Conservation (phyloP, 2,888 invertebrate genomes). For the Caenorhabditis imperialis region DNA sequence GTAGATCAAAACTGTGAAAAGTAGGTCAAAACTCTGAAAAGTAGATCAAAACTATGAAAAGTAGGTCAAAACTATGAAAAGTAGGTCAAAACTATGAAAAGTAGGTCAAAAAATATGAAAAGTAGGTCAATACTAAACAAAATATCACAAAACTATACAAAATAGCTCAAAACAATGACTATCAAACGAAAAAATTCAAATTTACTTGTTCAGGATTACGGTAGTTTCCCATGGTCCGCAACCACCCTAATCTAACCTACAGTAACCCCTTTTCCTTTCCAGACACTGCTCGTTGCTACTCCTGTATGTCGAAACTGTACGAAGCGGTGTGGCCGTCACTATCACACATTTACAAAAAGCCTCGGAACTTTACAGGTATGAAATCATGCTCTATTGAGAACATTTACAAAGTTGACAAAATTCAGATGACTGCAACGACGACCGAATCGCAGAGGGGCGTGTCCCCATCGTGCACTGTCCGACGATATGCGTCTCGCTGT, state of each 20-base stretch:
- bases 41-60: too few species aligned
- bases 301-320: conserved; percentile 77
- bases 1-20: too few species aligned
- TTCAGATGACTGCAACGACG: conserved; percentile 63
- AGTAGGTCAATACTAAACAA: too few species aligned
- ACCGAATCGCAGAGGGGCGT: conserved; percentile 50
- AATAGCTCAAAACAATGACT: too few species aligned
- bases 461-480: conserved; percentile 72
- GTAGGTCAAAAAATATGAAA: too few species aligned
- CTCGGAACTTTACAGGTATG: conserved; percentile 76
- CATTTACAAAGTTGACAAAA: neutral
- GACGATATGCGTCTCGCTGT: conserved; percentile 74
- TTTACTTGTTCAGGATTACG: too few species aligned
- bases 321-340: conserved; percentile 73
- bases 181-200: too few species aligned
- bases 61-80: too few species aligned
- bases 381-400: conserved; percentile 1
- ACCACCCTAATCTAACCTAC: neutral
- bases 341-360: conserved; percentile 69
- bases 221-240: too few species aligned
- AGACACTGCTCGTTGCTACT: conserved; percentile 77
- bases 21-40: too few species aligned
- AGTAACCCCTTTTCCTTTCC: conserved; percentile 47
- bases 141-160: too few species aligned
- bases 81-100: too few species aligned